These are phyloP conservation scores for Drosophila quadrilineata DNA, from an alignment of 1,140 invertebrate genomes.

Conservation along the genomic window DNA sequence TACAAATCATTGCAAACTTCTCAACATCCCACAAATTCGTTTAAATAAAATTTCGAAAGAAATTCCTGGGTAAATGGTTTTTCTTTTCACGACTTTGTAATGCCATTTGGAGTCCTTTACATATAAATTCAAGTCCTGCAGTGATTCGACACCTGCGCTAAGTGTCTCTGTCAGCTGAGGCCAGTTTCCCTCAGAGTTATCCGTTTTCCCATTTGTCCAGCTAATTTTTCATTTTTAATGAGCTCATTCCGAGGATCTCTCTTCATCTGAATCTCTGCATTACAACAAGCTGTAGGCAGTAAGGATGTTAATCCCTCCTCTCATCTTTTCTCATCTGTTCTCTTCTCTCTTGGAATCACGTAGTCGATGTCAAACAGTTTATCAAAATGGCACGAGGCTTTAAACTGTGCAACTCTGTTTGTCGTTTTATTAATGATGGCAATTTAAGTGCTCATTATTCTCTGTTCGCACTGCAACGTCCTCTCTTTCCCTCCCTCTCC, in stretches of 20 bases:
- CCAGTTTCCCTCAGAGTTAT: neutral
- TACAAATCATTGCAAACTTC: conserved; percentile 19
- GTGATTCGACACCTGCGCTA: conserved; percentile 1
- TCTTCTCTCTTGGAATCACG: neutral
- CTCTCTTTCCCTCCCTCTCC: neutral
- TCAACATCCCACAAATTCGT: neutral
- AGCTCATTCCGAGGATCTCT: conserved; percentile 4
- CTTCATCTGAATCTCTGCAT: neutral
- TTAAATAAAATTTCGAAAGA: neutral
- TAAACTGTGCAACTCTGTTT: conserved; percentile 17
- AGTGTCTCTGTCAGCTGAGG: neutral
- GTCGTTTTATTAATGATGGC: conserved; percentile 33
- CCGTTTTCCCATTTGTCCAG: neutral
- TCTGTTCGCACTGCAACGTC: conserved; percentile 5
- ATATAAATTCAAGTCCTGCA: neutral
- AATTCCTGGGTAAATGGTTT: neutral
- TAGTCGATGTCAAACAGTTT: conserved; percentile 10
- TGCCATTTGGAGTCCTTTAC: conserved; percentile 6
- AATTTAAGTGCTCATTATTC: conserved; percentile 35
- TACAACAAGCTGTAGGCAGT: neutral
- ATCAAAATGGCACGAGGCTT: conserved; percentile 20
- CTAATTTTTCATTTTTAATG: conserved; percentile 39
- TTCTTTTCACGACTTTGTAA: conserved; percentile 1
- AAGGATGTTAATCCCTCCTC: conserved; percentile 1
- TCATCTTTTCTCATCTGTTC: neutral